These are phyloP conservation scores for Sesamia inferens DNA, from an alignment of 2,888 invertebrate genomes.

Conservation along the genomic window DNA sequence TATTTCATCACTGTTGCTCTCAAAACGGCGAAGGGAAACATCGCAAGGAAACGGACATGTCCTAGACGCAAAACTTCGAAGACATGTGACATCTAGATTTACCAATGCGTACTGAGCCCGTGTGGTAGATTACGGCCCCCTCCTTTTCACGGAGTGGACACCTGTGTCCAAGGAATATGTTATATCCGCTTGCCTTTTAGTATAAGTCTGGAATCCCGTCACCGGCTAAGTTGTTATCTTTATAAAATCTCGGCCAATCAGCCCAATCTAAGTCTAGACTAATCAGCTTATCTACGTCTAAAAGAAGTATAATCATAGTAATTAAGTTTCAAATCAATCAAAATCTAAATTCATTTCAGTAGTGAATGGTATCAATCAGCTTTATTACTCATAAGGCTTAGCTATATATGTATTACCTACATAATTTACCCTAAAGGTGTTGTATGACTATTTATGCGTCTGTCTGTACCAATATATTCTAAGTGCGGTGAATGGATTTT, in stretches of 20 bases:
- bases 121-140: background rate
- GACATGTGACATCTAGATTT: no score
- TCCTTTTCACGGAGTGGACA: no score
- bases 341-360: slow-evolving; percentile 23
- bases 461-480: slow-evolving; percentile 41
- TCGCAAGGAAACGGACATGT: no score
- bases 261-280: background rate
- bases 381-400: slow-evolving; percentile 22
- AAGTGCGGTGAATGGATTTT: slow-evolving; percentile 58
- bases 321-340: slow-evolving; percentile 25
- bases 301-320: slow-evolving; percentile 1
- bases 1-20: no score
- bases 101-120: no score
- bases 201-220: background rate
- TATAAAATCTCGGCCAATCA: background rate
- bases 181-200: background rate
- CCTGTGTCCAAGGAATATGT: background rate
- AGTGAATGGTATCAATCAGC: slow-evolving; percentile 30
- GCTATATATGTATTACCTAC: slow-evolving; percentile 29
- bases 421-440: slow-evolving; percentile 13
- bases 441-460: slow-evolving; percentile 22
- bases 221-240: background rate
- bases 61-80: no score
- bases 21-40: no score
- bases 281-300: background rate